Conservation (phyloP, 1,140 invertebrate species). For the Drosophila orosa region DNA sequence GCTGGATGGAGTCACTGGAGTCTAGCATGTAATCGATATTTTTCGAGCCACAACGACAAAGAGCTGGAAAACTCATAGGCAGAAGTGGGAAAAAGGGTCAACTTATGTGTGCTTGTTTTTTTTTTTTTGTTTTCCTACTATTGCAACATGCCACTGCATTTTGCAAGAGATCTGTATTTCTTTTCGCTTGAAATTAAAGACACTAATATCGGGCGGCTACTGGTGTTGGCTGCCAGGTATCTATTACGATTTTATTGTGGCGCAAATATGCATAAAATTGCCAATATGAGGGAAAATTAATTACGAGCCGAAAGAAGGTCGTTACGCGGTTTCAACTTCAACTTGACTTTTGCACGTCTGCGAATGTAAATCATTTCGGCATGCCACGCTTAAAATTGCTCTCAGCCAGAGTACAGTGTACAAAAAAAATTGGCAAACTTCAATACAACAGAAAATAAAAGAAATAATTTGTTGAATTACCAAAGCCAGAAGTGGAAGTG, state of each 20-base stretch:
- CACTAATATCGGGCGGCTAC: constrained; percentile 68
- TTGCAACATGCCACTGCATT: constrained; percentile 70
- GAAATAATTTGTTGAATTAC: no score
- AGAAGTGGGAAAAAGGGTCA: constrained; percentile 64
- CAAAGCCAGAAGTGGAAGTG: no score
- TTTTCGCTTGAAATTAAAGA: constrained; percentile 60
- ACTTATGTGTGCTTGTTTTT: constrained; percentile 40
- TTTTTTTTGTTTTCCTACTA: constrained; percentile 5
- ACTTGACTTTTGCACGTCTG: constrained; percentile 56
- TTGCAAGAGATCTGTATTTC: constrained; percentile 40
- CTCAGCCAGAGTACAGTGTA: neutral
- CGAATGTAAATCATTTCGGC: constrained; percentile 83
- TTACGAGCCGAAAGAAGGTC: constrained; percentile 47
- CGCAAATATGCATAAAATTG: constrained; percentile 46
- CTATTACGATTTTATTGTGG: constrained; percentile 38
- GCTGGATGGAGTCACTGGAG: constrained; percentile 41
- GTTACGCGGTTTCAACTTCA: constrained; percentile 64
- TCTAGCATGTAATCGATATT: constrained; percentile 82
- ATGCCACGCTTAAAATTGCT: constrained; percentile 68
- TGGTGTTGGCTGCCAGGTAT: constrained; percentile 56
- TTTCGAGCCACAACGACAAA: constrained; percentile 76
- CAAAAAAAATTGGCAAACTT: no score
- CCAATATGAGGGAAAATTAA: constrained; percentile 46
- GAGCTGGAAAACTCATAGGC: constrained; percentile 40
- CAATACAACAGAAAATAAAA: no score